Evolutionary conservation across 2,797 vertebrate genomes (phyloP).

Genomic region (Cossypha caffra): DNA sequence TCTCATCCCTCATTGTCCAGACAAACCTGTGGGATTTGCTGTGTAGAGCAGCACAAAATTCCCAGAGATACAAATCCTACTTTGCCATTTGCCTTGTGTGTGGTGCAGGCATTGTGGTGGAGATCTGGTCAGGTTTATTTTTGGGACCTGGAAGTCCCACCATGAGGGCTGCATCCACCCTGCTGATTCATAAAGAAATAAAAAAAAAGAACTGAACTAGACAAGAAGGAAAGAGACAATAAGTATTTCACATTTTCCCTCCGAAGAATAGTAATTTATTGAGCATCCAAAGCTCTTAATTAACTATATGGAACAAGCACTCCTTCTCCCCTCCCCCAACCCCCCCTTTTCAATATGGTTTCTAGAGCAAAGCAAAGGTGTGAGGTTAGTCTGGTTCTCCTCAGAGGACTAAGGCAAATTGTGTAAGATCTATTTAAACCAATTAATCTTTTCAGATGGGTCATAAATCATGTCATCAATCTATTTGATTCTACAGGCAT

Average conservation of each 20-base stretch:
- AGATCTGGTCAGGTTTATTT: not conserved
- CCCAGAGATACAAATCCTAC: not conserved
- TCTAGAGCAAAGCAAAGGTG: not conserved
- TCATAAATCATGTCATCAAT: slow-evolving; percentile 42
- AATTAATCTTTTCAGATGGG: slow-evolving; percentile 38
- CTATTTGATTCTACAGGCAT: slow-evolving; percentile 22
- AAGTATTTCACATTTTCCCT: not conserved
- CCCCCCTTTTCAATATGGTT: not conserved
- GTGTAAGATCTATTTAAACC: not conserved
- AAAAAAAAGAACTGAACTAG: not conserved
- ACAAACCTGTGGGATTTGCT: not conserved
- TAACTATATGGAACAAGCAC: not conserved
- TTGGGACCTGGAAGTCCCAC: not conserved
- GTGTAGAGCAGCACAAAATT: not conserved
- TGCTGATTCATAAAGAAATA: not conserved
- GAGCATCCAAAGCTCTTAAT: not conserved
- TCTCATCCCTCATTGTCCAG: not conserved
- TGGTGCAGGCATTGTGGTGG: rapidly evolving
- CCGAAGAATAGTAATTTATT: not conserved
- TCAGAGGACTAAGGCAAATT: not conserved
- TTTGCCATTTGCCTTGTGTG: not conserved
- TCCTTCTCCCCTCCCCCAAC: not conserved
- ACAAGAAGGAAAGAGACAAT: not conserved
- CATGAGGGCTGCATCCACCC: not conserved
- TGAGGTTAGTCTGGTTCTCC: not conserved